Base-by-base conservation (phyloP, 2,113 vertebrate species). In the Polypterus bichir region DNA sequence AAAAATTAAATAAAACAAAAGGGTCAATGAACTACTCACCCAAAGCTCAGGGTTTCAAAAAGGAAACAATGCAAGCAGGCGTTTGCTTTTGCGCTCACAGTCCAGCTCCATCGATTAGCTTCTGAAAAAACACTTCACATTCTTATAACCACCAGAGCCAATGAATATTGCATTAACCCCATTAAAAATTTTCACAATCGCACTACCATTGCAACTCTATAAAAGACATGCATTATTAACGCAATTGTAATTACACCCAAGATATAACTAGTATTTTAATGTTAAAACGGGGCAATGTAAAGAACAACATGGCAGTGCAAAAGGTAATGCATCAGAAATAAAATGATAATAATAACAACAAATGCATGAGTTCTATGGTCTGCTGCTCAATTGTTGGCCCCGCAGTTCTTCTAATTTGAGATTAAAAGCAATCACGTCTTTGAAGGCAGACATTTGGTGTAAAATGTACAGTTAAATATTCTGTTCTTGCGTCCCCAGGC, bases 401-500 rank as follows among this genome's bases (percentile, higher is more conserved):
- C 78, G 77, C 86, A 82, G 81, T 91, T 89, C 86, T 83, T 85
- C 77, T 90, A 91, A 92, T 92, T 92, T 84, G 79, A 89, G 89
- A 89, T 88, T 88, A 86, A 89, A 89, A 89, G 87, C 88, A 86
- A 88, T 83, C 83, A 86, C 86, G 87, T 91, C 88, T 94, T 95
- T 95, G 88, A 94, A 93, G 89, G 86, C 89, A 93, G 91, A 90
- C 91, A 88, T 88, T 92, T 83, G 91, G 89, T 91, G 90, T 92
- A 91, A 27, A 96, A 93, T 89, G 92, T 96, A 97, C 92, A 95
- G 93, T 97, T 97, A 94, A 94, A 97, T 95, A 97, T 97, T 96
- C 93, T 85, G 86, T 83, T 85, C 84, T 77, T 69, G 46, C 57
- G 83, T 96, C 95, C 95, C 92, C 85, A 89, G 92, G 86, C 91